Evolutionary conservation across 2,113 vertebrate genomes (phyloP).

Genomic region (Epinephelus cyanopodus): DNA sequence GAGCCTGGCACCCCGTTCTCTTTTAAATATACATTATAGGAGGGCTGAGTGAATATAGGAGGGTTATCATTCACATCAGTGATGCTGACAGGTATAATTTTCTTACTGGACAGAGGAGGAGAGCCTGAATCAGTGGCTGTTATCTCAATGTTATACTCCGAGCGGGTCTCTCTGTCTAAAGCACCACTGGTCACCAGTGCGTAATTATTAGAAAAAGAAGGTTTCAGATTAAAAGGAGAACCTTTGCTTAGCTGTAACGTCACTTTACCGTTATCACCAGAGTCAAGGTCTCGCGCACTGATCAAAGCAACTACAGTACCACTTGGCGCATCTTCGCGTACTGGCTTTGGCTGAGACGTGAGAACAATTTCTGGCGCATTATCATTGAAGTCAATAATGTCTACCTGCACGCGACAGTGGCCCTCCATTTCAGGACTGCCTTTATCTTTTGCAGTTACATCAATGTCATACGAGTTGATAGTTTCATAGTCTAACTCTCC

Average conservation of each 20-base stretch:
- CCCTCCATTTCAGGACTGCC: slow-evolving; percentile 87
- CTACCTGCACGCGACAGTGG: slow-evolving; percentile 84
- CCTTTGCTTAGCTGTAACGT: slow-evolving; percentile 79
- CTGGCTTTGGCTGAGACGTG: slow-evolving; percentile 78
- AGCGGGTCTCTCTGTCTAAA: slow-evolving; percentile 86
- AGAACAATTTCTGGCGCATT: slow-evolving; percentile 86
- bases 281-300: slow-evolving; percentile 75
- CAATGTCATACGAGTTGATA: slow-evolving; percentile 83
- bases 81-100: slow-evolving; percentile 85
- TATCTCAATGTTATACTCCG: slow-evolving; percentile 85
- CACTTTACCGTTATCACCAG: slow-evolving; percentile 77
- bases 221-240: slow-evolving; percentile 87
- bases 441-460: slow-evolving; percentile 87
- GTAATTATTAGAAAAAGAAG: slow-evolving; percentile 91
- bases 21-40: slow-evolving; percentile 87
- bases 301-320: slow-evolving; percentile 82
- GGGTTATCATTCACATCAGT: slow-evolving; percentile 92
- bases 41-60: slow-evolving; percentile 84
- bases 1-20: slow-evolving; percentile 89
- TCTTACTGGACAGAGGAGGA: slow-evolving; percentile 84
- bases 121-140: slow-evolving; percentile 86
- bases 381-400: slow-evolving; percentile 88
- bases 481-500: slow-evolving; percentile 86
- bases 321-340: slow-evolving; percentile 73
- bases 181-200: slow-evolving; percentile 86